These are phyloP conservation scores for Gerris lacustris DNA, from an alignment of 2,888 invertebrate genomes.

Conservation along the genomic window DNA sequence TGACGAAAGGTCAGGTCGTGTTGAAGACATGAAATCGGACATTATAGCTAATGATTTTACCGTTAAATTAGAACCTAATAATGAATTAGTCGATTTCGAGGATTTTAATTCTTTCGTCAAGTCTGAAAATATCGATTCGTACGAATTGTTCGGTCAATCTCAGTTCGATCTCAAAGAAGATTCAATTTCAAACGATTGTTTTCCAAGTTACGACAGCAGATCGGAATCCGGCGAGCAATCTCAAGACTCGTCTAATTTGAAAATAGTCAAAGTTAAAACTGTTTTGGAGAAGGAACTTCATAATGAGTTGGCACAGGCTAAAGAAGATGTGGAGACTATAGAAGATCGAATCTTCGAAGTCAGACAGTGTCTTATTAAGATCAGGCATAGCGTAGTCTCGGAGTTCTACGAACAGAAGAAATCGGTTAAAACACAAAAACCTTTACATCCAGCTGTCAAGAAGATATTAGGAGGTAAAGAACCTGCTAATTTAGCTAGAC, in stretches of 20 bases:
- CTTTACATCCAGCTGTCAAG: conserved; percentile 23
- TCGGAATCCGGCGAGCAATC: background rate
- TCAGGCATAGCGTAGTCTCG: conserved; percentile 19
- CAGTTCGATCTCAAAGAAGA: background rate
- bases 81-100: background rate
- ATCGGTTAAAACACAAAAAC: conserved; percentile 20
- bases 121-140: background rate
- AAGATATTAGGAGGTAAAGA: conserved; percentile 21
- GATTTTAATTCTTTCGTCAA: background rate
- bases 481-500: conserved; percentile 2
- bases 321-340: conserved; percentile 20
- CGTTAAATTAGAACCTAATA: no score
- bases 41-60: no score
- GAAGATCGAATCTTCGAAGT: conserved; percentile 23
- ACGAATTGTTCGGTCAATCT: background rate
- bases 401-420: conserved; percentile 22
- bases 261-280: background rate
- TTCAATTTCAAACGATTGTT: background rate
- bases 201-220: background rate
- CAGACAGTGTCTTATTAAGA: conserved; percentile 17
- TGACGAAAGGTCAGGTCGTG: no score
- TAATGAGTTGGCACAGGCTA: conserved; percentile 21
- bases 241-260: background rate
- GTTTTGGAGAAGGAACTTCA: conserved; percentile 21
- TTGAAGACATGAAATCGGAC: no score